Conservation (phyloP, 2,113 vertebrate species). For the Nettapus auritus region DNA sequence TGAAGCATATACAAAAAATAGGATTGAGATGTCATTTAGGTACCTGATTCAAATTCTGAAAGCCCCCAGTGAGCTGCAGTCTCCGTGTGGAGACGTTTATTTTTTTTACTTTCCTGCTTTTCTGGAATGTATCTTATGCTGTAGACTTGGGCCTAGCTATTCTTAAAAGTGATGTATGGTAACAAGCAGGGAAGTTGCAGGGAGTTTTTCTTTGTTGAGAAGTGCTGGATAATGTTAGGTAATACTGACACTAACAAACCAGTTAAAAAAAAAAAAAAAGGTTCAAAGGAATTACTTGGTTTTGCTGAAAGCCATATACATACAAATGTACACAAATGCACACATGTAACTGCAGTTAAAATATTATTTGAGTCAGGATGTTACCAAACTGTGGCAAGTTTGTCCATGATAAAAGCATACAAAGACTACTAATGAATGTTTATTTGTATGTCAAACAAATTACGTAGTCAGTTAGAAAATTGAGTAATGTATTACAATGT, state of each 20-base stretch:
- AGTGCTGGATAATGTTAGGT: background rate
- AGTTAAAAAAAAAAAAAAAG: background rate
- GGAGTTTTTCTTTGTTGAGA: background rate
- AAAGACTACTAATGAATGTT: background rate
- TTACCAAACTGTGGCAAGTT: background rate
- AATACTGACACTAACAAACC: background rate
- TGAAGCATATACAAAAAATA: background rate
- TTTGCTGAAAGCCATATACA: background rate
- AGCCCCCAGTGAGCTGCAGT: background rate
- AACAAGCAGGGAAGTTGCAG: background rate
- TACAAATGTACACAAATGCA: background rate
- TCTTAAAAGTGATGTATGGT: background rate
- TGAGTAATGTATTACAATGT: constrained; percentile 30
- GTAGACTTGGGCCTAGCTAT: accelerated
- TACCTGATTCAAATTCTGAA: background rate
- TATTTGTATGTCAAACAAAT: constrained; percentile 1
- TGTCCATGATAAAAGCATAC: background rate
- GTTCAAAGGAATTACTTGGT: background rate
- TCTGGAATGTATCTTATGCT: background rate
- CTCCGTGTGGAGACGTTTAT: background rate
- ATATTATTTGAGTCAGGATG: background rate
- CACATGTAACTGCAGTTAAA: background rate
- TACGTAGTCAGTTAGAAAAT: constrained; percentile 54
- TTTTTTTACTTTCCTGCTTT: background rate
- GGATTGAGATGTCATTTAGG: background rate